Base-by-base conservation (phyloP, 2,888 invertebrate genomes). In the Monopis laevigella region DNA sequence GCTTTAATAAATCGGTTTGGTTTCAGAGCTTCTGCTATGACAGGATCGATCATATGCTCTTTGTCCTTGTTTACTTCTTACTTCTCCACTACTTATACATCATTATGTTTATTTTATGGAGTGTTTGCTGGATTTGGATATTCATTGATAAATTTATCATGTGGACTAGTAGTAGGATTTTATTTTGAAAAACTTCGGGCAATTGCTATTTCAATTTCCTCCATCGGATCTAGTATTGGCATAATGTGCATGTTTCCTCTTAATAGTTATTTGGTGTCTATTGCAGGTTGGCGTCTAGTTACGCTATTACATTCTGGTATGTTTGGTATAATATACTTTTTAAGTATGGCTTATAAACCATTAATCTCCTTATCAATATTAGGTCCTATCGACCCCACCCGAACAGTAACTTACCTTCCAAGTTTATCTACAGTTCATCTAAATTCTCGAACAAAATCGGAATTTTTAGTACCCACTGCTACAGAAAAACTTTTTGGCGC, bases 1-100 rank as follows among this genome's bases (percentile, higher is more conserved):
- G 75, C 75, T 16, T 60, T 71, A 43, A 72, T 78, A 32, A 80
- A 80, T 48, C 61, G 77, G 38, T 77, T 66, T 55, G 78, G 78
- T 41, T 80, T 80, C 51, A 57, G 78, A 47, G 63, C 67, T 8
- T 62, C 69, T 51, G 52, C 55, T 17, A 77, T 80, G 77, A 52
- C 56, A 27, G 78, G 78, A 36, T 64, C 74, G 42, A 48, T 72
- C 6, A 49, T 71, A 41, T 59, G 62, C 53, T 54, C 66, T 3
- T 53, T 62, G 45, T 54, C 66, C 29, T 52, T 71, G 34, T 54
- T 73, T 30, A 59, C 56, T 42, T 55, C 75, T 19, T 66, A 71
- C 56, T 73, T 74, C 56, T 47, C 58, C 7, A 51, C 52, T 4
- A 60, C 50, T 48, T 70, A 58, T 46, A 44, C 46, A 3, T 46